Base-by-base conservation (phyloP, 53 echinoderm and acorn worm genomes). In the Arbacia lixula region DNA sequence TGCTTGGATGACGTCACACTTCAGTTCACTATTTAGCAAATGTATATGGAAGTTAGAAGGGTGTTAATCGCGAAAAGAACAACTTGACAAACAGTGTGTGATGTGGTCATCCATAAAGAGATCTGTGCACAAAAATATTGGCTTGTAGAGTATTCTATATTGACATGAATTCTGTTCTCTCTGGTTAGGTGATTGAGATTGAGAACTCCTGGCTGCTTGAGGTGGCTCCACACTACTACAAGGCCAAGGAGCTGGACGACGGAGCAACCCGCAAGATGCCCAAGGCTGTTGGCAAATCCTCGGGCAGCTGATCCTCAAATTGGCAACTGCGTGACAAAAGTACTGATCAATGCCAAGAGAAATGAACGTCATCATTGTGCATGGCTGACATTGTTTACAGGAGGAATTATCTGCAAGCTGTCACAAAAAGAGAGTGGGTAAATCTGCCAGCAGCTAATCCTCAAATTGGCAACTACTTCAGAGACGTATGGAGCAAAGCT, bases 221-320 rank as follows among this genome's bases (percentile, higher is more conserved):
- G 61, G 96, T 92, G 12, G 96, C 96, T 20, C 96, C 96, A 12
- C 96, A 96, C 78, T 96, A 96, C 88, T 96, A 96, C 90, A 96
- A 96, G 63, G 91, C 96, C 35, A 96, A 93, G 68, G 96, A 96
- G 42, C 90, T 96, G 0, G 96, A 96, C 79, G 96, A 96, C 46
- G 84, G 68, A n/a, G 89, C 93, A 11, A 88, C 88, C 35, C 60
- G 92, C 41, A 96, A 93, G 82, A 93, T 96, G 93, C 96, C 96
- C 36, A 96, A 96, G 84, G 94, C 68, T 1, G 89, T 88, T 2
- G 93, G 93, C 68, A 96, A 96, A 55, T 40, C 83, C 1, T n/a
- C 79, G 1, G 79, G 79, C 4, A 66, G 60, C 58, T 78, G 79
- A 60, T 51, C 49, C n/a, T n/a, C n/a, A n/a, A n/a, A n/a, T n/a